These are phyloP conservation scores for Clarias pachynema DNA, from an alignment of 2,797 vertebrate genomes.

Conservation along the genomic window DNA sequence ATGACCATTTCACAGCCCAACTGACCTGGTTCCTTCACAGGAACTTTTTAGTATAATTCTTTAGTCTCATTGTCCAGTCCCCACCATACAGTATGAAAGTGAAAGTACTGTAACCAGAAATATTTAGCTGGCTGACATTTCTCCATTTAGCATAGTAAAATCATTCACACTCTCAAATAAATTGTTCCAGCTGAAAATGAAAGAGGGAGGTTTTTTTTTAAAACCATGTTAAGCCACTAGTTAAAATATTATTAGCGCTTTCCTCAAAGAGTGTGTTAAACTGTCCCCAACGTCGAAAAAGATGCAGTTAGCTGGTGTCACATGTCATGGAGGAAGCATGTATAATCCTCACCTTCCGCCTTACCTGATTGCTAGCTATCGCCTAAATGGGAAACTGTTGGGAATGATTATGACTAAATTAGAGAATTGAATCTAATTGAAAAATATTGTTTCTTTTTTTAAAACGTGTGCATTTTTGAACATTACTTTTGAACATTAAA, in stretches of 20 bases:
- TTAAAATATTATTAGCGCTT: background rate
- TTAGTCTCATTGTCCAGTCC: background rate
- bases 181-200: background rate
- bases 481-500: background rate
- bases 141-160: background rate
- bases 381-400: too few relatives aligned
- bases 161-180: background rate
- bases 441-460: background rate
- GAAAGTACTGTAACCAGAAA: background rate
- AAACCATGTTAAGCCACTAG: background rate
- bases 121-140: background rate
- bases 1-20: background rate
- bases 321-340: too few relatives aligned
- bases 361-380: too few relatives aligned
- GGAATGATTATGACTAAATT: too few relatives aligned
- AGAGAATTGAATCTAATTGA: too few relatives aligned
- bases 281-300: too few relatives aligned
- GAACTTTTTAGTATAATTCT: background rate
- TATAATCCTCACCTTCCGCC: too few relatives aligned
- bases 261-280: too few relatives aligned
- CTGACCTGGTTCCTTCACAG: background rate
- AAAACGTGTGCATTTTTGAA: background rate
- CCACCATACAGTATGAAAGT: background rate
- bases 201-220: background rate
- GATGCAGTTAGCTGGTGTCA: too few relatives aligned